A percentile compares a stretch with the other conserved stretches of the same genome.
Evolutionary conservation across 2,888 invertebrate genomes (phyloP).

Genomic region (Acrocyrtus sp.): DNA sequence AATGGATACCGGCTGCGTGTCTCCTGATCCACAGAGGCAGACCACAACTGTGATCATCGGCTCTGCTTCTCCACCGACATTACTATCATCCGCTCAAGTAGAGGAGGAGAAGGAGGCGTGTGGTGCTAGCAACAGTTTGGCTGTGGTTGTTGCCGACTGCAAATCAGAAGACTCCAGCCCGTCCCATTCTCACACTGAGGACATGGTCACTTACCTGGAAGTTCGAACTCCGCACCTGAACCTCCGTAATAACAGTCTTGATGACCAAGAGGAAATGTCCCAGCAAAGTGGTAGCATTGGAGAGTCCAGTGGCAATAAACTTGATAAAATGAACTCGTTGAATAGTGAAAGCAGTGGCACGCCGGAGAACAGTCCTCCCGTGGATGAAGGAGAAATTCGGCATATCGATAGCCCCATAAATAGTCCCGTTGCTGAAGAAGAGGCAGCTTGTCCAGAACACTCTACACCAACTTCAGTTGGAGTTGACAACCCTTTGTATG

Average conservation of each 20-base stretch:
- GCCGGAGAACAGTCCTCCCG: conserved; percentile 22
- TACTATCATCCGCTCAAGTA: too few species aligned
- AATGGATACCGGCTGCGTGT: conserved; percentile 14
- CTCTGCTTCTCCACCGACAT: background rate
- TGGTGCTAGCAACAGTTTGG: background rate
- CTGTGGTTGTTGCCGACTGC: conserved; percentile 24
- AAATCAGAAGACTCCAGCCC: conserved; percentile 41
- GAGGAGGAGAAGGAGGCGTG: background rate
- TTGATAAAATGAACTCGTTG: conserved; percentile 19
- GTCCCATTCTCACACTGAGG: conserved; percentile 60
- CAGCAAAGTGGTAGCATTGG: conserved; percentile 36
- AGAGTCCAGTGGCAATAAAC: conserved; percentile 13
- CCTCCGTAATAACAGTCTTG: conserved; percentile 49
- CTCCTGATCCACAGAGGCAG: conserved; percentile 16
- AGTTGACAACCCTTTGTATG: conserved; percentile 61
- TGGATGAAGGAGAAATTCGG: conserved; percentile 59
- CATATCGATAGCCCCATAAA: conserved; percentile 58
- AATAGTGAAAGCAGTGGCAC: conserved; percentile 36
- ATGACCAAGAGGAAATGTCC: conserved; percentile 39
- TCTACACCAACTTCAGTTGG: conserved; percentile 15
- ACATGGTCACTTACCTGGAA: conserved; percentile 58
- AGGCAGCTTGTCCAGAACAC: too few species aligned
- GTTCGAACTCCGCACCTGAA: conserved; percentile 49
- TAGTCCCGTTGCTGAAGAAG: conserved; percentile 23
- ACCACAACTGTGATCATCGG: conserved; percentile 24